phyloP scores from a whole-genome alignment of 2,113 vertebrate species.

The Albula glossodonta region DNA sequence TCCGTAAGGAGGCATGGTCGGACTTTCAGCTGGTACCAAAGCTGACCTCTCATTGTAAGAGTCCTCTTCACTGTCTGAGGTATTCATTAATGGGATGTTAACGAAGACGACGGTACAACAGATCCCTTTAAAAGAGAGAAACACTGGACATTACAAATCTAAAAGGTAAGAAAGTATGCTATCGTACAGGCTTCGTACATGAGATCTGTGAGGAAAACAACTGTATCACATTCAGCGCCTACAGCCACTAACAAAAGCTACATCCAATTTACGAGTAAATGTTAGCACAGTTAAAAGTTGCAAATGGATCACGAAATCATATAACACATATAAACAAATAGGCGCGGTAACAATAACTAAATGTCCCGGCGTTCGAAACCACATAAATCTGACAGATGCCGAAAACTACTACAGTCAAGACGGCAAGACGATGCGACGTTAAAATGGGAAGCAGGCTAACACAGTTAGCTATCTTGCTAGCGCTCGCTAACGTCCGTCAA shows the following conservation, averaged over 20 bases:
- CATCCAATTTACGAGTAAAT: not conserved
- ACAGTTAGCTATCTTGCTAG: not conserved
- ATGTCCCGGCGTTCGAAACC: not conserved
- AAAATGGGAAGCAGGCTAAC: not conserved
- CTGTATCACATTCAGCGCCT: not conserved
- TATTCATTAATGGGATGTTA: conserved; percentile 72
- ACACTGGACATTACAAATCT: not conserved
- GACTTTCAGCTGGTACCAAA: conserved; percentile 82
- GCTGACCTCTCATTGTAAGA: conserved; percentile 87
- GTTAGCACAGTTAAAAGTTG: not conserved
- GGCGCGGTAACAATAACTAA: not conserved
- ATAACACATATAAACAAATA: too few relatives aligned
- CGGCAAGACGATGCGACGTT: not conserved
- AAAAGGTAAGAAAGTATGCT: not conserved
- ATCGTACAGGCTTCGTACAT: not conserved
- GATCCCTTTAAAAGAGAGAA: conserved; percentile 18
- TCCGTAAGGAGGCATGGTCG: conserved; percentile 71
- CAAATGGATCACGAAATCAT: not conserved
- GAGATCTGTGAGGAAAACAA: not conserved
- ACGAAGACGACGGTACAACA: conserved; percentile 5
- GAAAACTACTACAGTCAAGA: not conserved
- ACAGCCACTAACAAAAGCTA: not conserved
- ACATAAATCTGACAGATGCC: not conserved
- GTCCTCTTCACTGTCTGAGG: conserved; percentile 90
- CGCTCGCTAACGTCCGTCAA: not conserved